Percentiles rank a stretch among this genome's conserved stretches.
Evolutionary conservation across 2,797 vertebrate species (phyloP).

Genomic region (Smutsia temminckii): DNA sequence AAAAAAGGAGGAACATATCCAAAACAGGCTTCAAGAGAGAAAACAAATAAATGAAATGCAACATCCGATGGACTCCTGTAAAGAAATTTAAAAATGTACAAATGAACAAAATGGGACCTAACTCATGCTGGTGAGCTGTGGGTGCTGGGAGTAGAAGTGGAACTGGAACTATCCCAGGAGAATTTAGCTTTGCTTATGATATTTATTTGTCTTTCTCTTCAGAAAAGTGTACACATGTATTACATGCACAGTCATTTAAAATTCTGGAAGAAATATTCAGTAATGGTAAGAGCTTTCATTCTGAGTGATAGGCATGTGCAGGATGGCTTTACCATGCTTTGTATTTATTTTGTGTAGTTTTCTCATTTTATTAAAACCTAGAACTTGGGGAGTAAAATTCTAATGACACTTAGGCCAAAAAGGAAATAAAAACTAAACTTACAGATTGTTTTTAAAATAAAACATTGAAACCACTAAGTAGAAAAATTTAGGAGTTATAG

Average conservation of each 20-base stretch:
- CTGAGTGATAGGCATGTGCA: background rate
- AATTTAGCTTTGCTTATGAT: rapidly evolving
- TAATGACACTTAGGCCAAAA: background rate
- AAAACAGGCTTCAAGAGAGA: background rate
- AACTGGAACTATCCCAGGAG: background rate
- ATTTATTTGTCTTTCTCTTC: background rate
- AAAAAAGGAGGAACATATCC: background rate
- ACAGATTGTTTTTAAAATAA: background rate
- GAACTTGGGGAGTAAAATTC: background rate
- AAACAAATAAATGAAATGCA: background rate
- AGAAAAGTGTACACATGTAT: background rate
- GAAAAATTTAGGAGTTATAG: background rate
- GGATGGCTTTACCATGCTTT: background rate
- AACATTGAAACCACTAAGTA: background rate
- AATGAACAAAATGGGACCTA: background rate
- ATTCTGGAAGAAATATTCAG: background rate
- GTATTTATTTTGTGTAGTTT: background rate
- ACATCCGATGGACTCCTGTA: too few species aligned
- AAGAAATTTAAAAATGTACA: background rate
- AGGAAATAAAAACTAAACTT: background rate
- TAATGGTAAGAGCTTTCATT: rapidly evolving
- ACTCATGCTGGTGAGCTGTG: background rate
- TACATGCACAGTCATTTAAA: background rate
- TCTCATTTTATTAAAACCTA: background rate
- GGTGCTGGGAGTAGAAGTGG: too few species aligned